Evolutionary conservation across 2,113 vertebrate genomes (phyloP).

Genomic region (Emydura subglobosa): DNA sequence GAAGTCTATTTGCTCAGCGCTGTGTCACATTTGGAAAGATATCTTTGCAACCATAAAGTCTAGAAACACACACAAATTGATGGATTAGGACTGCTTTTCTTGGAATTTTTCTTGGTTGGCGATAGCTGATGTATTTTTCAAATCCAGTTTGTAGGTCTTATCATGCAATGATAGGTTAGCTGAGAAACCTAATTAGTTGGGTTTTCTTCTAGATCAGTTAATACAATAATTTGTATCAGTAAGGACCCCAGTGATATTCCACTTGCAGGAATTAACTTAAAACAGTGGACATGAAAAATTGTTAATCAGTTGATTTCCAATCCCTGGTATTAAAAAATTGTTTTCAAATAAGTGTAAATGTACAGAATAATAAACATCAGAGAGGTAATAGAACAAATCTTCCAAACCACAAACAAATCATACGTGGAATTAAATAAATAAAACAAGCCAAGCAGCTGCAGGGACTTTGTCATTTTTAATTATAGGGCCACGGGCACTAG

Average conservation of each 20-base stretch:
- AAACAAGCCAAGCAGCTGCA: not conserved
- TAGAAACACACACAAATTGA: not conserved
- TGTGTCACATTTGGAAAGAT: rapidly evolving
- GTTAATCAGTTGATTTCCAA: not conserved
- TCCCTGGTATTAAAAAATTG: not conserved
- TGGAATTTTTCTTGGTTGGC: not conserved
- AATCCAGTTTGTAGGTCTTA: not conserved
- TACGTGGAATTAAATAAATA: not conserved
- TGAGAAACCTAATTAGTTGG: not conserved
- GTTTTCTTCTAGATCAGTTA: not conserved
- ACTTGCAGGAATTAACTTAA: rapidly evolving
- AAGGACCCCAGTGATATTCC: not conserved
- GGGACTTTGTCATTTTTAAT: not conserved
- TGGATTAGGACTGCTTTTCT: not conserved
- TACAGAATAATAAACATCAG: not conserved
- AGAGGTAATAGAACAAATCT: rapidly evolving
- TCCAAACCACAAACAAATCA: not conserved
- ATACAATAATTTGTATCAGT: not conserved
- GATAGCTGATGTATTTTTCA: not conserved
- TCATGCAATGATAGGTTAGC: not conserved
- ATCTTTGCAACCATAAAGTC: not conserved
- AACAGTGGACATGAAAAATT: too few species aligned
- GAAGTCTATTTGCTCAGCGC: not conserved
- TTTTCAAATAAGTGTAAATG: not conserved
- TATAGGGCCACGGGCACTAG: not conserved